These are phyloP conservation scores for Poeciliopsis paucimaculata DNA, from an alignment of 2,797 vertebrate species.

Conservation along the genomic window DNA sequence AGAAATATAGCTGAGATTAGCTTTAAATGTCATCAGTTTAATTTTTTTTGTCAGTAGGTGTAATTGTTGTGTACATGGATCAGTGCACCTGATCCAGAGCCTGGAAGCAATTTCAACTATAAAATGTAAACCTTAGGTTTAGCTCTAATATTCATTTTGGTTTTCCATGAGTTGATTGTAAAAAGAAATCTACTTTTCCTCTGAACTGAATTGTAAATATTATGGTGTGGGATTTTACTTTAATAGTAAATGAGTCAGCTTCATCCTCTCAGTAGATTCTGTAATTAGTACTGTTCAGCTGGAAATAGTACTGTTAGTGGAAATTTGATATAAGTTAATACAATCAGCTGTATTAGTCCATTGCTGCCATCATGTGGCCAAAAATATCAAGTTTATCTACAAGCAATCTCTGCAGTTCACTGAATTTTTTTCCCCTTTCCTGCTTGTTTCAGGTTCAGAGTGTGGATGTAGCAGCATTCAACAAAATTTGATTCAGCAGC, in stretches of 20 bases:
- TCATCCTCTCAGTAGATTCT: not conserved
- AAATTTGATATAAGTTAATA: not conserved
- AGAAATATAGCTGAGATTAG: too few species aligned
- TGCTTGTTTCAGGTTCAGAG: constrained; percentile 92
- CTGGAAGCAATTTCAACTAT: not conserved
- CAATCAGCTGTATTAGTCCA: not conserved
- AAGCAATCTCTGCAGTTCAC: not conserved
- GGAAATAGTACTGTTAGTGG: not conserved
- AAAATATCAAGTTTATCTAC: not conserved
- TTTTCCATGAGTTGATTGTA: not conserved
- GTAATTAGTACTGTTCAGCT: not conserved
- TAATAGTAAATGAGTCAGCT: not conserved
- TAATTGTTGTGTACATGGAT: not conserved
- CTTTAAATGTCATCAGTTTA: not conserved
- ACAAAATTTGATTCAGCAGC: constrained; percentile 89
- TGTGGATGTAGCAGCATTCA: constrained; percentile 95
- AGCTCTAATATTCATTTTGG: not conserved
- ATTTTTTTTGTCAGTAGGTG: not conserved
- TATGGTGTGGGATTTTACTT: not conserved
- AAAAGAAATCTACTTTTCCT: not conserved
- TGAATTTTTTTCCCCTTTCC: not conserved
- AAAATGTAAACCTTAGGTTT: not conserved
- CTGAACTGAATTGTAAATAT: not conserved
- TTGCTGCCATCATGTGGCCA: constrained; percentile 1
- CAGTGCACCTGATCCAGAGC: not conserved